phyloP scores from a whole-genome alignment of 2,888 invertebrate genomes.

The Epiblema foenella region DNA sequence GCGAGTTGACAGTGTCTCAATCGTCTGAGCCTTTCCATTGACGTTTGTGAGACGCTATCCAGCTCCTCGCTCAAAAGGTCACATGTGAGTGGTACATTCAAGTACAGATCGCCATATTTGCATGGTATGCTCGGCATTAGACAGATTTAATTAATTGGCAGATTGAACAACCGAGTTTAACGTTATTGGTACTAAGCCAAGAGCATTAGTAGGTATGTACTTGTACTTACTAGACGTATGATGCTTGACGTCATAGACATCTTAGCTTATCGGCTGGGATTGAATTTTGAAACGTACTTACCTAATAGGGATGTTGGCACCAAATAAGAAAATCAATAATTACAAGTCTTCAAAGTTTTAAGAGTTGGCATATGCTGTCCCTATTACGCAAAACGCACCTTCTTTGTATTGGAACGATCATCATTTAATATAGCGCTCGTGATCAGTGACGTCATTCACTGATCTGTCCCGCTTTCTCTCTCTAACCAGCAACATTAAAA shows the following conservation, averaged over 20 bases:
- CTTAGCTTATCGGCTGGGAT: too few relatives aligned
- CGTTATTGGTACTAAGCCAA: not conserved
- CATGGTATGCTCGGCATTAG: not conserved
- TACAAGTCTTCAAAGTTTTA: too few relatives aligned
- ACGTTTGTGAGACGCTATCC: not conserved
- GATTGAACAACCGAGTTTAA: constrained; percentile 7
- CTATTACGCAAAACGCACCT: too few relatives aligned
- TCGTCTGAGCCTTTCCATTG: constrained; percentile 14
- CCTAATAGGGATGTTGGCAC: too few relatives aligned
- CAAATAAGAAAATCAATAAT: too few relatives aligned
- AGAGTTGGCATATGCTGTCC: too few relatives aligned
- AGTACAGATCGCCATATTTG: not conserved
- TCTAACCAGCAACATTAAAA: too few relatives aligned
- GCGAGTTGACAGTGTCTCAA: constrained; percentile 11
- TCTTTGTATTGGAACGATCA: too few relatives aligned
- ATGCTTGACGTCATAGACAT: not conserved
- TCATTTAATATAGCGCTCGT: too few relatives aligned
- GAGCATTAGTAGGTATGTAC: not conserved
- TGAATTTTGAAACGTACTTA: not conserved
- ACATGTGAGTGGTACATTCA: not conserved
- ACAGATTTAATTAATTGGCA: not conserved
- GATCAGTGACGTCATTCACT: too few relatives aligned
- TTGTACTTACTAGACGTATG: not conserved
- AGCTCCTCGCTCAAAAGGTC: not conserved
- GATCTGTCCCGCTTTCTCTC: too few relatives aligned